Percentiles rank a stretch among this genome's conserved stretches.
These are phyloP conservation scores for Drosophila prolongata DNA, from an alignment of 2,888 invertebrate genomes.

Conservation along the genomic window DNA sequence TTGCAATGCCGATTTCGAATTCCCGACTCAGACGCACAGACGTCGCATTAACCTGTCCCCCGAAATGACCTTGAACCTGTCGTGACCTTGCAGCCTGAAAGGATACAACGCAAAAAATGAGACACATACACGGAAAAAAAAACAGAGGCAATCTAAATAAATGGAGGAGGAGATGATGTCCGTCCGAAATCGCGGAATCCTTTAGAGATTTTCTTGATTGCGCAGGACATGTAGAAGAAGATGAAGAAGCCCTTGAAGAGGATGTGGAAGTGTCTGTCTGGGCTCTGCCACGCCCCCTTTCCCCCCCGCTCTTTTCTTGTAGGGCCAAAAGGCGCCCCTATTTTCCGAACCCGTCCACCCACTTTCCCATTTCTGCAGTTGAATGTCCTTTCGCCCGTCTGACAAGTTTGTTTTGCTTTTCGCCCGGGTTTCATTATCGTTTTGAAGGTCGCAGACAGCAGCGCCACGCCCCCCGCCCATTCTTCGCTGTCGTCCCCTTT, in stretches of 20 bases:
- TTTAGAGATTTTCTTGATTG: conserved; percentile 50
- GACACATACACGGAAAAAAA: neutral
- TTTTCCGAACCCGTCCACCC: neutral
- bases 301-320: neutral
- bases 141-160: neutral
- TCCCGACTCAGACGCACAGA: conserved; percentile 16
- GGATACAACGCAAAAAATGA: neutral
- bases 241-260: neutral
- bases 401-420: conserved; percentile 64
- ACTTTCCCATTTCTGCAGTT: conserved; percentile 38
- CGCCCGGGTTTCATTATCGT: conserved; percentile 45
- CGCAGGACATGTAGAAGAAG: conserved; percentile 34
- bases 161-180: conserved; percentile 11
- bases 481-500: neutral
- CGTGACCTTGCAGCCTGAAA: conserved; percentile 34
- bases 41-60: conserved; percentile 28
- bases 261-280: conserved; percentile 35
- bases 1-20: conserved; percentile 21
- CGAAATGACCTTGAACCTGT: conserved; percentile 15
- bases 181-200: conserved; percentile 27
- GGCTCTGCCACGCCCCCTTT: neutral
- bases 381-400: conserved; percentile 61
- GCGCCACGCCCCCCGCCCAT: conserved; percentile 7
- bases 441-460: conserved; percentile 68
- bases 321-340: neutral